Percentiles rank a stretch among this genome's conserved stretches.
phyloP scores from a whole-genome alignment of 1,140 invertebrate genomes.

The Melitaea cinxia region DNA sequence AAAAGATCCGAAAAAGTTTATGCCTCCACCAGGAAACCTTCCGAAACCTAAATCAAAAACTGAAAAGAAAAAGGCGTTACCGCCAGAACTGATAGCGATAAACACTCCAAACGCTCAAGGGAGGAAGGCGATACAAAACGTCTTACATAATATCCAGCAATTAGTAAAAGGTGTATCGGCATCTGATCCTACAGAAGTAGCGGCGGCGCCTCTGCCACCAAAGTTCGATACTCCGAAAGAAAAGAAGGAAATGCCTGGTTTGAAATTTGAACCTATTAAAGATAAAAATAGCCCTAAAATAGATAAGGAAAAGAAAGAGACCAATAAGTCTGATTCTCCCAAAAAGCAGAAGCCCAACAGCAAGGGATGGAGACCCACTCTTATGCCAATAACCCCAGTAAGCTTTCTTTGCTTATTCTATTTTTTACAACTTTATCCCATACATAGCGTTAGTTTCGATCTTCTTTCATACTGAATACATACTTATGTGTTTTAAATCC shows the following conservation, averaged over 20 bases:
- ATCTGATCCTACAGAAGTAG: slow-evolving; percentile 67
- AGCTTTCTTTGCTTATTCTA: slow-evolving; percentile 33
- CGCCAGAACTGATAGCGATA: slow-evolving; percentile 78
- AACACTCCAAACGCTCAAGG: slow-evolving; percentile 73
- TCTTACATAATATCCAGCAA: slow-evolving; percentile 78
- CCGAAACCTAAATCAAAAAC: slow-evolving; percentile 55
- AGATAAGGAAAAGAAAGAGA: slow-evolving; percentile 34
- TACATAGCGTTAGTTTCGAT: background rate
- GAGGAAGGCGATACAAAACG: slow-evolving; percentile 76
- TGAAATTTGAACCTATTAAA: slow-evolving; percentile 48
- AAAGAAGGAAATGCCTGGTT: slow-evolving; percentile 48
- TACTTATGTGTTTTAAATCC: too few relatives aligned
- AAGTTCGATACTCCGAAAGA: slow-evolving; percentile 55
- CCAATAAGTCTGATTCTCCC: slow-evolving; percentile 59
- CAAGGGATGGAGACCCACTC: slow-evolving; percentile 86
- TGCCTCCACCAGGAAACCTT: slow-evolving; percentile 56
- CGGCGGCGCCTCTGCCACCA: slow-evolving; percentile 53
- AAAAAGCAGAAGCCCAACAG: slow-evolving; percentile 79
- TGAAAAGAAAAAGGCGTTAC: slow-evolving; percentile 69
- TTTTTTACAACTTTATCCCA: background rate
- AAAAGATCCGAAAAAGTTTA: slow-evolving; percentile 63
- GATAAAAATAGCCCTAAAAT: slow-evolving; percentile 49
- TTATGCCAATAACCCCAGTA: slow-evolving; percentile 84
- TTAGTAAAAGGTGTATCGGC: slow-evolving; percentile 73
- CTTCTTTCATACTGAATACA: too few relatives aligned